Conservation (phyloP, 2,113 vertebrate species). For the Alligator sinensis region DNA sequence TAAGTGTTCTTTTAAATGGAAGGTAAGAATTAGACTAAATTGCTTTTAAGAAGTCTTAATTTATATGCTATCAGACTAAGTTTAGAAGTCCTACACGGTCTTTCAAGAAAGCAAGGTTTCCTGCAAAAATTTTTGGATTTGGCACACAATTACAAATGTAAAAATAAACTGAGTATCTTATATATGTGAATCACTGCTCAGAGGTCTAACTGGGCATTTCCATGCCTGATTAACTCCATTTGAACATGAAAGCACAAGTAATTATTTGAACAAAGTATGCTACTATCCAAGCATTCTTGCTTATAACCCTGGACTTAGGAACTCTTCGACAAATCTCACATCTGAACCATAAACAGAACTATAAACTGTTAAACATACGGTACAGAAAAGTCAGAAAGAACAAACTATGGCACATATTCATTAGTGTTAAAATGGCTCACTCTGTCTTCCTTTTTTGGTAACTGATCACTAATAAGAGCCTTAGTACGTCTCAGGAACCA, state of each 20-base stretch:
- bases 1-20: background rate
- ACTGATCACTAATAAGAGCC: conserved; percentile 86
- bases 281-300: conserved; percentile 1
- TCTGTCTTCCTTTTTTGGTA: conserved; percentile 94
- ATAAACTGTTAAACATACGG: background rate
- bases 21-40: background rate
- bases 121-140: background rate
- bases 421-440: conserved; percentile 74
- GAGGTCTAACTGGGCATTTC: conserved; percentile 18
- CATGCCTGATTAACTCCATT: conserved; percentile 40
- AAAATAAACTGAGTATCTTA: background rate
- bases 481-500: conserved; percentile 95
- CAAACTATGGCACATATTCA: background rate
- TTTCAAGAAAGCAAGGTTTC: background rate
- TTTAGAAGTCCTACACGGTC: background rate
- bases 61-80: background rate
- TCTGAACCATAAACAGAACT: background rate
- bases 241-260: conserved; percentile 23
- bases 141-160: background rate
- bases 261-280: conserved; percentile 31
- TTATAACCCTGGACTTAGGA: background rate
- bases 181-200: background rate
- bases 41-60: background rate
- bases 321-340: background rate
- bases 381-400: background rate